A percentile compares a stretch with the other conserved stretches of the same genome.
These are phyloP conservation scores for Pristionchus japonicus DNA, from an alignment of 2,888 invertebrate genomes.

Conservation along the genomic window DNA sequence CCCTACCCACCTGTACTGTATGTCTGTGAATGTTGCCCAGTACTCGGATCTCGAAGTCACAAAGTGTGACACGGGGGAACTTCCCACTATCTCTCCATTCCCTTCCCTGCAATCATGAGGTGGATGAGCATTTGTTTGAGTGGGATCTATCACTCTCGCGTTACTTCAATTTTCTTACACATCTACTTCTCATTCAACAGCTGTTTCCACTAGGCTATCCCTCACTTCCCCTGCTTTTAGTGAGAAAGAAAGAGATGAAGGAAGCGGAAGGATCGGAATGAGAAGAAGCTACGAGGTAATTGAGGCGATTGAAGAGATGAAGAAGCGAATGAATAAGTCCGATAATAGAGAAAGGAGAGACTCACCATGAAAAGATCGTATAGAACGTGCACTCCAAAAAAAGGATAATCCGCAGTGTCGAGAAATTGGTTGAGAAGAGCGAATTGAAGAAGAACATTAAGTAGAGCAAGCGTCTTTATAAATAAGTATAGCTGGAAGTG, in stretches of 20 bases:
- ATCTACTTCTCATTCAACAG: constrained; percentile 1
- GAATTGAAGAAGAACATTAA: constrained; percentile 77
- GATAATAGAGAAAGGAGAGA: too few relatives aligned
- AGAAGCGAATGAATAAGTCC: too few relatives aligned
- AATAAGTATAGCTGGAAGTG: constrained; percentile 74
- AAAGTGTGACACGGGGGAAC: constrained; percentile 76
- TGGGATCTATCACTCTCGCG: background rate
- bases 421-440: constrained; percentile 78
- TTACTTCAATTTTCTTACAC: constrained; percentile 27
- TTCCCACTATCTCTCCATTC: constrained; percentile 75
- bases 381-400: constrained; percentile 77
- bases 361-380: constrained; percentile 76
- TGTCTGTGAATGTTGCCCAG: constrained; percentile 76
- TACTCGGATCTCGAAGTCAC: constrained; percentile 75
- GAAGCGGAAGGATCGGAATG: background rate
- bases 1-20: constrained; percentile 45
- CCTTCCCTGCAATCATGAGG: constrained; percentile 59
- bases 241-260: background rate
- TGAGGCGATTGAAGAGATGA: background rate
- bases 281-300: background rate
- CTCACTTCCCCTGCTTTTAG: constrained; percentile 31
- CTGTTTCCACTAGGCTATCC: constrained; percentile 32
- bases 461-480: constrained; percentile 76
- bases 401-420: constrained; percentile 75
- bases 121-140: background rate